Conservation (phyloP, 37 sponge, comb jelly and placozoan species). For the Cladorhizidae sp. region DNA sequence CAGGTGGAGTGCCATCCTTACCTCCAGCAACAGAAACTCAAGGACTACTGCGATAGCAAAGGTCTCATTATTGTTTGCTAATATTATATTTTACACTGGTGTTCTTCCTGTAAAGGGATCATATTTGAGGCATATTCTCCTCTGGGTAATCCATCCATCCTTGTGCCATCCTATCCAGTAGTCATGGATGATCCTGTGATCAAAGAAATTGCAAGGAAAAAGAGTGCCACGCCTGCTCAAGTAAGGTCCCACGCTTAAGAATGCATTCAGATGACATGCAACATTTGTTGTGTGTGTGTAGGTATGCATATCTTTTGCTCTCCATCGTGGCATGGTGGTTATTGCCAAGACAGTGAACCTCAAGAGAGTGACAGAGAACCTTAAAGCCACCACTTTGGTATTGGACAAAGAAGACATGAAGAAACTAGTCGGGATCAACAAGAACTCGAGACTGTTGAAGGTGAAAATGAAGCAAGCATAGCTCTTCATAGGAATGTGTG, state of each 20-base stretch:
- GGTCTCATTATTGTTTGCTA: slow-evolving; percentile 7
- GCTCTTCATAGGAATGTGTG: too few relatives aligned
- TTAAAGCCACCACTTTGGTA: slow-evolving; percentile 56
- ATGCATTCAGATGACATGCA: too few relatives aligned
- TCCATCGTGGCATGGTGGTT: slow-evolving; percentile 69
- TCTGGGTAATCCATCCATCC: slow-evolving; percentile 68
- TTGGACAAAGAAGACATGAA: slow-evolving; percentile 80
- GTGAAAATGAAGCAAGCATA: neutral
- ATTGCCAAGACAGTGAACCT: slow-evolving; percentile 88
- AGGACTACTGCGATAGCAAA: slow-evolving; percentile 76
- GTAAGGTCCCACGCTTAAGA: slow-evolving; percentile 13
- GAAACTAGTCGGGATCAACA: slow-evolving; percentile 54
- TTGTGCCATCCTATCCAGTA: slow-evolving; percentile 23
- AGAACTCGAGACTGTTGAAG: slow-evolving; percentile 37
- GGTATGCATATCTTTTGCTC: slow-evolving; percentile 68
- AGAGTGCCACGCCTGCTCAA: slow-evolving; percentile 71
- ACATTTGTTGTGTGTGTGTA: neutral
- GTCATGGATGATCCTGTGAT: slow-evolving; percentile 73
- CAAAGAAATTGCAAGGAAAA: slow-evolving; percentile 63
- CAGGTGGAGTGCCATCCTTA: slow-evolving; percentile 90
- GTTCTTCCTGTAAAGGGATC: slow-evolving; percentile 41
- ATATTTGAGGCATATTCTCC: slow-evolving; percentile 81
- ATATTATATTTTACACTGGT: neutral
- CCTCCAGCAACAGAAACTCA: slow-evolving; percentile 85
- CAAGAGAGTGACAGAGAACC: slow-evolving; percentile 73